Conservation (phyloP, 2,888 invertebrate species). For the Cephus pulcher region DNA sequence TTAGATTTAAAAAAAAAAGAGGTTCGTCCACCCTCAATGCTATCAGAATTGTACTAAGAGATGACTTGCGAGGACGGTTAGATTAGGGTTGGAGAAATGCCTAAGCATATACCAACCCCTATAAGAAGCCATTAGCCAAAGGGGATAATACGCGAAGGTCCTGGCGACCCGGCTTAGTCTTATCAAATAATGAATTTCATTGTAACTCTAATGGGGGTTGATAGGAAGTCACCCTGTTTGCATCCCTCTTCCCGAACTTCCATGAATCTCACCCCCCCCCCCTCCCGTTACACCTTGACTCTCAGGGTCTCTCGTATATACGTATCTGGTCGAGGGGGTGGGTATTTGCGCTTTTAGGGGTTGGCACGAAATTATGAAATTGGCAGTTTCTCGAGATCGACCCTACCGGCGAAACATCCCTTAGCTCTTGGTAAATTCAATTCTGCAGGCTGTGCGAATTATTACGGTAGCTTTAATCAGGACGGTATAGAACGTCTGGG, state of each 20-base stretch:
- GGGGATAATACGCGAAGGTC: constrained; percentile 7
- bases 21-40: background rate
- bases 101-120: background rate
- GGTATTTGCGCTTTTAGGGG: background rate
- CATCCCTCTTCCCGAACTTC: background rate
- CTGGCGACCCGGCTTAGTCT: constrained; percentile 4
- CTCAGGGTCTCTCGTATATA: background rate
- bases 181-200: constrained; percentile 8
- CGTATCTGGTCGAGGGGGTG: too few relatives aligned
- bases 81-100: background rate
- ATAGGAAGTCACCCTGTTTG: background rate
- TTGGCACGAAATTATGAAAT: background rate
- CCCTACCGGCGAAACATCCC: background rate
- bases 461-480: background rate
- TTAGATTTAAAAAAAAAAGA: background rate
- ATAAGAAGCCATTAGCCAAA: constrained; percentile 1
- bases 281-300: background rate
- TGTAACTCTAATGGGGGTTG: constrained; percentile 1
- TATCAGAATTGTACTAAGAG: background rate
- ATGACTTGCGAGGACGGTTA: background rate
- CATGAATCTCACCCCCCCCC: background rate
- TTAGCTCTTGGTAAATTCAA: background rate
- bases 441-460: background rate
- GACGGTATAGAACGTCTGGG: too few relatives aligned
- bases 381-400: background rate